Evolutionary conservation across 2,797 vertebrate genomes (phyloP).

Genomic region (Sebastes iracundus): DNA sequence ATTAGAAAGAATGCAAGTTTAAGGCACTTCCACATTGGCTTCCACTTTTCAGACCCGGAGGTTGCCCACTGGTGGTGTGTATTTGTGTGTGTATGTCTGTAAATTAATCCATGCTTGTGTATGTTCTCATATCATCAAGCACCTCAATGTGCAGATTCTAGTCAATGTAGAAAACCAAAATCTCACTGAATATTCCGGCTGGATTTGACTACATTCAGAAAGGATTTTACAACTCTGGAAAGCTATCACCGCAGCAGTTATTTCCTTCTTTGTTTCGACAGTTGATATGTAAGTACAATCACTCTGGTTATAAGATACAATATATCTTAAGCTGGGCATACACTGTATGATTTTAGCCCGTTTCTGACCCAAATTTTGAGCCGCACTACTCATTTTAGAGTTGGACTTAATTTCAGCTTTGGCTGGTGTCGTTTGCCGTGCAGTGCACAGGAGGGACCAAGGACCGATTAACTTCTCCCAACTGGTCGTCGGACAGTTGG

Average conservation of each 20-base stretch:
- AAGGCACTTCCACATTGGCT: too few species aligned
- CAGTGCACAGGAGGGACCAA: too few species aligned
- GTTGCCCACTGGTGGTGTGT: too few species aligned
- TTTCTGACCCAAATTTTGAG: too few species aligned
- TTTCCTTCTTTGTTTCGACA: background rate
- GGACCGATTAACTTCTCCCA: too few species aligned
- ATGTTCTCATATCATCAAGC: background rate
- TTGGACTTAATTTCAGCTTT: too few species aligned
- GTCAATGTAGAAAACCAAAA: background rate
- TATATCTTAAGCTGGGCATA: background rate
- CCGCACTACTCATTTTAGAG: too few species aligned
- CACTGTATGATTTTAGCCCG: too few species aligned
- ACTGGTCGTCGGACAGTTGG: too few species aligned
- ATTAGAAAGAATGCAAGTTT: too few species aligned
- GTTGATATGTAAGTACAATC: background rate
- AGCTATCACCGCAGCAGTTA: background rate
- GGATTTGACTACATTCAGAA: background rate
- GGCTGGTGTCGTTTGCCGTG: too few species aligned
- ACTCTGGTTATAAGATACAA: background rate
- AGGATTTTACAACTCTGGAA: background rate
- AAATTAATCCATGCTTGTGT: background rate
- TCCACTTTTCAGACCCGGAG: too few species aligned
- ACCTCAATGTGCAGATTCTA: background rate
- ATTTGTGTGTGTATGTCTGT: background rate
- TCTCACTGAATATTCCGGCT: background rate